These are phyloP conservation scores for Calliphora vomitoria DNA, from an alignment of 2,888 invertebrate genomes.

Conservation along the genomic window DNA sequence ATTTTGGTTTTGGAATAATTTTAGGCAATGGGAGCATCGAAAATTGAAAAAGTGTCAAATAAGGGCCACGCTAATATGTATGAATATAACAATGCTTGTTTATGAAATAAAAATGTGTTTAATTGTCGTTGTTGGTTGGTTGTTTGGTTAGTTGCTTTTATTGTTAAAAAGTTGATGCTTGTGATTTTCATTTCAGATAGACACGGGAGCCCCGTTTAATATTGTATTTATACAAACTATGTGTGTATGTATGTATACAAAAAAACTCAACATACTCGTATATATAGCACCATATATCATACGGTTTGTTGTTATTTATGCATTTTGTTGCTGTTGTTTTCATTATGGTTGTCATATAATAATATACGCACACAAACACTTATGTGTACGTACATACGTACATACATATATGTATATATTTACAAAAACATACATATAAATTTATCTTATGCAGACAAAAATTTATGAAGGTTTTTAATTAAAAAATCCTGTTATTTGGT, in stretches of 20 bases:
- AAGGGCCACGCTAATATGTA: not conserved
- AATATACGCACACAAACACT: constrained; percentile 1
- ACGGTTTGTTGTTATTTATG: constrained; percentile 54
- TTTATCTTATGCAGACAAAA: constrained; percentile 43
- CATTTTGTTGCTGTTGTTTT: constrained; percentile 29
- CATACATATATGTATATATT: not conserved
- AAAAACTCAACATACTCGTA: not conserved
- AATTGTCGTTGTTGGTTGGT: constrained; percentile 51
- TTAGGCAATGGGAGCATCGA: too few relatives aligned
- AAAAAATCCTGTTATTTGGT: constrained; percentile 42
- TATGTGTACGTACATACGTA: not conserved
- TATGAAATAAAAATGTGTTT: constrained; percentile 52
- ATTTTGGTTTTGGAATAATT: too few relatives aligned
- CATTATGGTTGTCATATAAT: constrained; percentile 15
- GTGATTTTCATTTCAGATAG: constrained; percentile 61
- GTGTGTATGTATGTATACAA: not conserved
- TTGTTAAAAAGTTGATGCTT: constrained; percentile 57
- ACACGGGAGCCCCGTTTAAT: constrained; percentile 28
- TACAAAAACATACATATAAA: not conserved
- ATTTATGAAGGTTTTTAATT: constrained; percentile 69
- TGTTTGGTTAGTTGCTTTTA: constrained; percentile 45
- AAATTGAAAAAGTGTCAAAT: too few relatives aligned
- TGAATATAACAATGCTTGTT: constrained; percentile 24
- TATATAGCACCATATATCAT: constrained; percentile 20
- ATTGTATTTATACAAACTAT: not conserved